A percentile compares a stretch with the other conserved stretches of the same genome.
phyloP scores from a whole-genome alignment of 1,140 invertebrate species.

The Phymorhynchus buccinoides region DNA sequence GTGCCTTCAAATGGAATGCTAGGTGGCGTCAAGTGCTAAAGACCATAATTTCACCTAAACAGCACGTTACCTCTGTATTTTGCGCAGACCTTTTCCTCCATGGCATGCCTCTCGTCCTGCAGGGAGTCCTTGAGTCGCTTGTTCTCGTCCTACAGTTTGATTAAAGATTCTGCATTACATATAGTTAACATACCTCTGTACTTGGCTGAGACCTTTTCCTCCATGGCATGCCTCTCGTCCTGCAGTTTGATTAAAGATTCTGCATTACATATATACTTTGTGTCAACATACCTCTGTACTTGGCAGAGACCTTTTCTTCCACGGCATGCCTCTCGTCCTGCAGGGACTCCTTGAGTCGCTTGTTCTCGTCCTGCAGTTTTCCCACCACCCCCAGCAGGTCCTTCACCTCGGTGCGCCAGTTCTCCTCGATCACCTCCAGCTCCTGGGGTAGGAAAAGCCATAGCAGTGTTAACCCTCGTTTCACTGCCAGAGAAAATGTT shows the following conservation, averaged over 20 bases:
- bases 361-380: constrained; percentile 92
- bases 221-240: not conserved
- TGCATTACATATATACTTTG: no score
- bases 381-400: constrained; percentile 87
- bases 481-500: no score
- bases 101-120: constrained; percentile 61
- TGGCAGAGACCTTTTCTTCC: constrained; percentile 60
- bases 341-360: constrained; percentile 78
- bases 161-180: no score
- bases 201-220: constrained; percentile 54
- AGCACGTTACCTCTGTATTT: constrained; percentile 64
- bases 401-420: constrained; percentile 91
- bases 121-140: constrained; percentile 79
- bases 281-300: constrained; percentile 64
- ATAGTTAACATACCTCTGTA: constrained; percentile 65
- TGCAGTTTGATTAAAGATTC: constrained; percentile 70
- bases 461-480: no score
- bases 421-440: constrained; percentile 94
- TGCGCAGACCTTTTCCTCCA: constrained; percentile 61
- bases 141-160: constrained; percentile 92
- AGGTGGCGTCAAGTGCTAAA: no score
- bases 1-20: no score
- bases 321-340: constrained; percentile 63
- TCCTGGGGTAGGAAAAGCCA: no score
- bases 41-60: no score